Evolutionary conservation across 2,888 invertebrate species (phyloP), one percentile per base, ranked within the genome.

Genomic region (Torymus auratus): DNA sequence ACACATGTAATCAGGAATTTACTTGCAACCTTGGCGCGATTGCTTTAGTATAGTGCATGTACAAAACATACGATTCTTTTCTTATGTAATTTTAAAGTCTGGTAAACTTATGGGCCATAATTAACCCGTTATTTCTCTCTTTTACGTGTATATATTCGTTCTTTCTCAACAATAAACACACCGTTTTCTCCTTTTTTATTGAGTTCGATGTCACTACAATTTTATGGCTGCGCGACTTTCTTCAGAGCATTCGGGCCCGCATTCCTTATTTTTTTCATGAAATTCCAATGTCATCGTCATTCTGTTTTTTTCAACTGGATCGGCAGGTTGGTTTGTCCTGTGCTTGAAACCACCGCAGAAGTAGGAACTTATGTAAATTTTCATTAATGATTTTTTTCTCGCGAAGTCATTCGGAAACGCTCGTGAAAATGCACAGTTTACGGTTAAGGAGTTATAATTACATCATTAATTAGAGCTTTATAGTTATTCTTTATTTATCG

Each of bases 351-450:
- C 1, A 55, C 41, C 41, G 50, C 56, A 69, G 50, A 73, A 68
- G 41, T 72, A 61, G n/a, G 13, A 73, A 78, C 60, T 78, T 78
- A 78, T 73, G 70, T 73, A 78, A 73, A 78, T 73, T 67, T 67
- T 68, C 61, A 55, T 67, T 60, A 74, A 13, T 52, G 5, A 20
- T 53, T 68, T 65, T 67, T 73, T 61, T 23, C 53, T 20, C 10
- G 28, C 20, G 15, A 53, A 41, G 13, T 12, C 10, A 28, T 65
- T 65, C 52, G 60, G n/a, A 13, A 60, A 64, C 12, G 5, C 13
- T 11, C 17, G 62, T 69, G 56, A 79, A 62, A 68, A 69, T 58
- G 52, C 60, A 20, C 11, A 69, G 50, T 73, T 79, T 73, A 79
- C 50, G 73, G 50, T 67, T 14, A 20, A 61, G 56, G 55, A 68